A percentile compares a stretch with the other conserved stretches of the same genome.
Evolutionary conservation across 2,113 vertebrate genomes (phyloP).

Genomic region (Nestor notabilis): DNA sequence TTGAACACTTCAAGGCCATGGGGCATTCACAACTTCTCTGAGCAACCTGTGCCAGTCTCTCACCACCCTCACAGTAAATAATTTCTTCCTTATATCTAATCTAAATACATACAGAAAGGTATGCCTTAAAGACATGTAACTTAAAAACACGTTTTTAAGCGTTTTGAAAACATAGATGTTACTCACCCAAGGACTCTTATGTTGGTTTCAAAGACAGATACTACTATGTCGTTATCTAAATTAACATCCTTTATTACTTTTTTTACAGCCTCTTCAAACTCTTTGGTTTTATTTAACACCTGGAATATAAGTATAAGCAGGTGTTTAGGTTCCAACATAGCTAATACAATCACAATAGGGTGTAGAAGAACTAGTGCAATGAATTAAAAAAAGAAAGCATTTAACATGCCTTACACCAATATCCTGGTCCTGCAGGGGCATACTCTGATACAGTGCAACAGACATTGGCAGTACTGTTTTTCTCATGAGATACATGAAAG

Average conservation of each 20-base stretch:
- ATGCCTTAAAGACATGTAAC: background rate
- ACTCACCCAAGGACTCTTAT: conserved; percentile 98
- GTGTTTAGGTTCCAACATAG: background rate
- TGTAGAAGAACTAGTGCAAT: background rate
- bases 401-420: background rate
- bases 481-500: background rate
- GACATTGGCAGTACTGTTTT: background rate
- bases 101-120: background rate
- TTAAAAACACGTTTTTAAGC: background rate
- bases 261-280: conserved; percentile 95
- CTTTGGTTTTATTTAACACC: conserved; percentile 96
- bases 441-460: background rate
- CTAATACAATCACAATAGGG: background rate
- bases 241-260: conserved; percentile 93
- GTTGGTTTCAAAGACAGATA: conserved; percentile 99
- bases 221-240: conserved; percentile 97
- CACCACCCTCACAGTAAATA: background rate
- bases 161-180: background rate
- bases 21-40: background rate
- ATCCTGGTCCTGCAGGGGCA: background rate
- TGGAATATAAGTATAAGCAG: conserved; percentile 67
- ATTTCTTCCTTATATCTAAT: background rate
- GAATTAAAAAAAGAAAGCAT: background rate
- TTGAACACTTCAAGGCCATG: background rate
- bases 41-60: background rate